Evolutionary conservation across 2,888 invertebrate genomes (phyloP), one percentile per base, ranked within the genome.

Genomic region (Caenorhabditis sp.): DNA sequence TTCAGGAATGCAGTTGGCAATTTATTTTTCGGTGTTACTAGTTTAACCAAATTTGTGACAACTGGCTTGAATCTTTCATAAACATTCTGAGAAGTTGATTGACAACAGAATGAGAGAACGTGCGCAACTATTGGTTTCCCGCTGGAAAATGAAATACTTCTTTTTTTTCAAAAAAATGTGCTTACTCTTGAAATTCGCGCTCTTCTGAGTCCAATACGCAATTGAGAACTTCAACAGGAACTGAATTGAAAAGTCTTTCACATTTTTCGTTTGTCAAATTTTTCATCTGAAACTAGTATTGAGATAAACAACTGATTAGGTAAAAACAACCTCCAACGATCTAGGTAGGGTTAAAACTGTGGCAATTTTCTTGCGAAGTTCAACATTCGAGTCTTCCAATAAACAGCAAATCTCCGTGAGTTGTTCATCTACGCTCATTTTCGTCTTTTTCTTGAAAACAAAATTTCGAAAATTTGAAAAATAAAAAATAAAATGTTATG

Each of bases 31-130:
- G 64, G 65, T 17, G 27, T n/a, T 5, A 53, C 37, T 0, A 55
- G 26, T 14, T 53, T 36, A 0, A 69, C 31, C 4, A 69, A 12
- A 1, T 23, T 27, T 21, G 23, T 19, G 26, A 69, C 31, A 3
- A 61, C 23, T n/a, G 65, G 58, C 27, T 69, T 69, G 65, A 58
- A 69, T 27, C 65, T 69, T 36, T 19, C n/a, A 43, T 65, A 27
- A 4, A 65, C 54, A 21, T 36, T 43, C 14, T 50, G 31, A 21
- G 57, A 21, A 0, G 69, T 65, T 27, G 21, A 36, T 53, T 69
- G 65, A 27, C 26, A 24, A 21, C 58, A 19, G 50, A 57, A 69
- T n/a, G 24, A 24, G 19, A 69, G 21, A 14, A 69, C 58, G 55
- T 69, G 69, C 6, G 62, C 58, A 17, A 69, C 14, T 12, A 62